phyloP scores from a whole-genome alignment of 2,113 vertebrate species.

The Polypterus bichir region DNA sequence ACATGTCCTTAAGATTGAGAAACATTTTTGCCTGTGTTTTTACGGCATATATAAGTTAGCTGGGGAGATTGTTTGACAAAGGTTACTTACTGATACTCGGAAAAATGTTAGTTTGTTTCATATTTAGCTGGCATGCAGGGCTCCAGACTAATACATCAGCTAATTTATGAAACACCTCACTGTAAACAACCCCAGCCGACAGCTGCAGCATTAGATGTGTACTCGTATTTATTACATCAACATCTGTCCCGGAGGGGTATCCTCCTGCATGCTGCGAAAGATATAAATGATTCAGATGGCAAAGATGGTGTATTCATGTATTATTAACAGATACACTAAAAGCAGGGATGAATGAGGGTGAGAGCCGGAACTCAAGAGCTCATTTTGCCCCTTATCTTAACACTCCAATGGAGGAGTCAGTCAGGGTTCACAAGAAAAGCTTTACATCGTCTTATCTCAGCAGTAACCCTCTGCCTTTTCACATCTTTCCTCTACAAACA shows the following conservation, averaged over 20 bases:
- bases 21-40: too few relatives aligned
- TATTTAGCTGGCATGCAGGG: too few relatives aligned
- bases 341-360: not conserved
- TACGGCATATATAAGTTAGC: too few relatives aligned
- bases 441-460: too few relatives aligned
- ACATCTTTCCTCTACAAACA: too few relatives aligned
- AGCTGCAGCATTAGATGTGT: not conserved
- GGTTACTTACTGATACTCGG: too few relatives aligned
- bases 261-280: not conserved
- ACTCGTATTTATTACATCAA: not conserved
- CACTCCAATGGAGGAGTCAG: too few relatives aligned
- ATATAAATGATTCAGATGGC: slow-evolving; percentile 13
- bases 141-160: not conserved
- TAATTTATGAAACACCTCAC: not conserved
- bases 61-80: too few relatives aligned
- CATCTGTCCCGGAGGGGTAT: not conserved
- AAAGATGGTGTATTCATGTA: slow-evolving; percentile 11
- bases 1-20: too few relatives aligned
- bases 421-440: too few relatives aligned
- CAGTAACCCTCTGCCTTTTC: too few relatives aligned
- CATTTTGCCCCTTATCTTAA: not conserved
- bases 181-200: not conserved
- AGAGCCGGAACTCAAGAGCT: not conserved
- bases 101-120: too few relatives aligned
- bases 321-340: slow-evolving; percentile 9